Evolutionary conservation across 1,140 invertebrate genomes (phyloP), one percentile per base, ranked within the genome.

Genomic region (Yoshiicerus persimilis): DNA sequence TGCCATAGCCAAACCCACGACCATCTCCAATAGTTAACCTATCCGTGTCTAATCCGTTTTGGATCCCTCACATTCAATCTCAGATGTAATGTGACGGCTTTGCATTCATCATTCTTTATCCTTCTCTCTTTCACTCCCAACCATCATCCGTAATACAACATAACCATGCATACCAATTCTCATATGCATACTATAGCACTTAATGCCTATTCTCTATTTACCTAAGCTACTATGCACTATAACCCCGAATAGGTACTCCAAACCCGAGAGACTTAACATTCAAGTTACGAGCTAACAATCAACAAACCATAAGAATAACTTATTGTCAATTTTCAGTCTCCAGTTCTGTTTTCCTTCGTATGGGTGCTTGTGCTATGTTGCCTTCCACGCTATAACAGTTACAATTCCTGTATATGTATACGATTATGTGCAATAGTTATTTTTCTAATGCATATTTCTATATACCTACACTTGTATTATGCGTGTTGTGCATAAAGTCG

Each of bases 21-120:
- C 41, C 84, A 64, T 36, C 38, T 56, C 41, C 84, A 62, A 86
- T 86, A 84, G 84, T 90, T 88, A 86, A 89, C 89, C 89, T 87
- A 88, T 75, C 77, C 89, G 88, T 88, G 56, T 84, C 87, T 90
- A 90, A 90, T 90, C 89, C 88, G 89, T 90, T 88, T 90, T 90
- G 77, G 87, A 87, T 89, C 83, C 86, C 86, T 84, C 84, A 25
- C 64, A 87, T 86, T 89, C 77, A 89, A 56, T 86, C 70, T 38
- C 39, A 86, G 77, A 87, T 87, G 77, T 87, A 75, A 89, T 86
- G 75, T 86, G 77, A 84, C 88, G 84, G 85, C 85, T 89, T 87
- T 86, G 47, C 87, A 88, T 86, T 84, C 77, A 86, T 66, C 87
- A 86, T 88, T 80, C 83, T 84, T 84, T 84, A 84, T 41, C 83